A percentile compares a stretch with the other conserved stretches of the same genome.
phyloP scores from a whole-genome alignment of 2,113 vertebrate genomes.

The Nibea albiflora region DNA sequence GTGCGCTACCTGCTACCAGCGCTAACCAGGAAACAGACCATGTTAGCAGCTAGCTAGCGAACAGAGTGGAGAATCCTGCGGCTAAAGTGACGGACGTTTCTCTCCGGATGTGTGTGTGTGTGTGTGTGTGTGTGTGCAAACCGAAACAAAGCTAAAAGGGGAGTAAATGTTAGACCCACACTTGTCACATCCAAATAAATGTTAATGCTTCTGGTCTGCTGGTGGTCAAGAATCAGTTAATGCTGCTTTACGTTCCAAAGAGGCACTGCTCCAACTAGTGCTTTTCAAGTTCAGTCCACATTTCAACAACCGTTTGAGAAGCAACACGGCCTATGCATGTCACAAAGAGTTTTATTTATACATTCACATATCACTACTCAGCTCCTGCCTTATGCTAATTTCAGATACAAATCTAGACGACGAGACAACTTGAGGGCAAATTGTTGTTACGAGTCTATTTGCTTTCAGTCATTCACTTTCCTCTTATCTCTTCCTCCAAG shows the following conservation, averaged over 20 bases:
- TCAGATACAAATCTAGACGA: neutral
- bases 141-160: neutral
- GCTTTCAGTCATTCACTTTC: neutral
- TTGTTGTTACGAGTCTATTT: conserved; percentile 11
- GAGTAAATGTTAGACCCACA: too few relatives aligned
- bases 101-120: neutral
- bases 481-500: neutral
- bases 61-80: neutral
- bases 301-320: neutral
- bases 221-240: neutral
- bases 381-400: neutral
- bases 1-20: neutral
- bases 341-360: neutral
- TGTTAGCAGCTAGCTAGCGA: neutral
- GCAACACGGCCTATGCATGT: neutral
- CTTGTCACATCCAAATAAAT: neutral
- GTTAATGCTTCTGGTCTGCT: neutral
- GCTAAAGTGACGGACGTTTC: neutral
- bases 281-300: neutral
- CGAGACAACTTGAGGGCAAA: neutral
- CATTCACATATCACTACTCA: neutral
- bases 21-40: neutral
- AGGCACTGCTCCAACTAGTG: neutral
- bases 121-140: too few relatives aligned
- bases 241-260: neutral